Conservation (phyloP, 2,113 vertebrate genomes). For the Gobius niger region DNA sequence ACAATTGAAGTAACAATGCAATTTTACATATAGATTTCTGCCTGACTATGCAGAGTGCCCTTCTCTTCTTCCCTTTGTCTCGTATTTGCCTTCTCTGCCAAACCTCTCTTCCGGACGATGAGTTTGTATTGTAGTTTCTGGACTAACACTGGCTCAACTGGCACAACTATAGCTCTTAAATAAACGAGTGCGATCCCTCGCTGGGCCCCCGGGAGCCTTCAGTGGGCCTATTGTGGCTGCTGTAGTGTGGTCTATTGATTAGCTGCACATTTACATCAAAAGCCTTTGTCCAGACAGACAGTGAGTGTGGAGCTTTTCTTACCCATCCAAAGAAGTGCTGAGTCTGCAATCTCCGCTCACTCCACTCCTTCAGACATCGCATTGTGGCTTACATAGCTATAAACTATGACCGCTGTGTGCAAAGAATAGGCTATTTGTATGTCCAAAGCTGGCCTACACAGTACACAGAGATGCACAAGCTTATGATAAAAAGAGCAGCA, state of each 20-base stretch:
- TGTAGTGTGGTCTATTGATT: conserved; percentile 66
- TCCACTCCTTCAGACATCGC: no score
- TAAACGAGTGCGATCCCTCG: conserved; percentile 42
- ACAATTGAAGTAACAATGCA: no score
- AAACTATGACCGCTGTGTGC: neutral
- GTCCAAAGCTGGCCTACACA: neutral
- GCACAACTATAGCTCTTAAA: conserved; percentile 50
- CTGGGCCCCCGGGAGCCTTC: conserved; percentile 31
- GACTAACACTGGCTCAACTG: conserved; percentile 18
- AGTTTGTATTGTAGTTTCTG: neutral
- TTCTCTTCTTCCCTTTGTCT: no score
- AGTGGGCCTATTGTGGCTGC: conserved; percentile 43
- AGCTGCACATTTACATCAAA: conserved; percentile 65
- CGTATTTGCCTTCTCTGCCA: neutral
- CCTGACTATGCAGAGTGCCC: no score
- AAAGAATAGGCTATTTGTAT: neutral
- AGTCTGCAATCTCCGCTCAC: conserved; percentile 14
- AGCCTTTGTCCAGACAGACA: conserved; percentile 25
- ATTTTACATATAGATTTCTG: no score
- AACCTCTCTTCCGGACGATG: conserved; percentile 35
- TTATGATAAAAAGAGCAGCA: conserved; percentile 9
- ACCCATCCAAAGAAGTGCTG: conserved; percentile 39
- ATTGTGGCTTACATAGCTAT: neutral
- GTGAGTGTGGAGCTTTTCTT: conserved; percentile 13
- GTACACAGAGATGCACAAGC: neutral